These are phyloP conservation scores for Tribolium castaneum DNA, from an alignment of 1,140 invertebrate genomes.

Conservation along the genomic window DNA sequence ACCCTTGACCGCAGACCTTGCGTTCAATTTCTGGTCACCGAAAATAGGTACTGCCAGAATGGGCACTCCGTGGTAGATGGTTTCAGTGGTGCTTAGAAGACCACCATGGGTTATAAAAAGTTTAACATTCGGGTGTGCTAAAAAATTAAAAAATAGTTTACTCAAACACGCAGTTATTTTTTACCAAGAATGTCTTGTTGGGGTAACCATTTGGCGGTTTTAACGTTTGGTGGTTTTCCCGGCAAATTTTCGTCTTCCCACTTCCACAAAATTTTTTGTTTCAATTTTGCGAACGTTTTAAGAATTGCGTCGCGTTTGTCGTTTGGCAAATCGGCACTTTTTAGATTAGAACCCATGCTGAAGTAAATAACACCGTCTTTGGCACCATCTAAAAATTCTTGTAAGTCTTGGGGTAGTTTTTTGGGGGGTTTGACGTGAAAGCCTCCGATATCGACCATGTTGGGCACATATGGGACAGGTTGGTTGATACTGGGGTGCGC, in stretches of 20 bases:
- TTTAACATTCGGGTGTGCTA: conserved; percentile 44
- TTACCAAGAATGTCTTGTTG: conserved; percentile 76
- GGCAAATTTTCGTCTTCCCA: conserved; percentile 70
- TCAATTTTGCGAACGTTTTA: conserved; percentile 57
- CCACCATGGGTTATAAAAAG: conserved; percentile 46
- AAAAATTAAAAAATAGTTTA: background rate
- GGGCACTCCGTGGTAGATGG: conserved; percentile 65
- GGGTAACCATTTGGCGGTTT: conserved; percentile 63
- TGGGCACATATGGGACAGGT: conserved; percentile 67
- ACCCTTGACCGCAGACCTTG: conserved; percentile 49
- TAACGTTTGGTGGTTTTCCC: conserved; percentile 70
- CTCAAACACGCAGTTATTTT: no score
- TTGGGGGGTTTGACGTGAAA: conserved; percentile 64
- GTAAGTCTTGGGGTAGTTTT: conserved; percentile 64
- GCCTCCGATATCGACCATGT: conserved; percentile 53
- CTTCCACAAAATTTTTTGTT: conserved; percentile 72
- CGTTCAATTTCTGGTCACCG: conserved; percentile 54
- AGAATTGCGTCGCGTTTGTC: conserved; percentile 56
- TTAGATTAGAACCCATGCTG: conserved; percentile 69
- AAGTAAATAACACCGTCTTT: conserved; percentile 69
- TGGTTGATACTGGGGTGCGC: conserved; percentile 68
- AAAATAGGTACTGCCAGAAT: conserved; percentile 62
- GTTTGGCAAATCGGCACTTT: conserved; percentile 64
- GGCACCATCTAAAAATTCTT: conserved; percentile 65
- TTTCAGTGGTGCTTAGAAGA: conserved; percentile 58